A percentile compares a stretch with the other conserved stretches of the same genome.
phyloP scores from a whole-genome alignment of 1,140 invertebrate genomes.

The Triops cancriformis region DNA sequence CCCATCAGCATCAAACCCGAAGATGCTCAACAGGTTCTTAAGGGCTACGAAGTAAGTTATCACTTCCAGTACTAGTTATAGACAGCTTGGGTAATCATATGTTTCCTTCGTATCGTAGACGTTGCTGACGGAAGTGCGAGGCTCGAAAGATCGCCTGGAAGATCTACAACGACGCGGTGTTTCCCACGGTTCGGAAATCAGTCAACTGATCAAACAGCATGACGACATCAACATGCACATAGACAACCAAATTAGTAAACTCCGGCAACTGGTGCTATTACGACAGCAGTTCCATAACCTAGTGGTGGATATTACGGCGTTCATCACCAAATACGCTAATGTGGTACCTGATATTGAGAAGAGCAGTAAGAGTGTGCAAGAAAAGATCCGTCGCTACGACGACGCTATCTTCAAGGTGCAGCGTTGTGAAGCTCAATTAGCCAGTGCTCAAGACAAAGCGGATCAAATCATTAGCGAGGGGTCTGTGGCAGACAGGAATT shows the following conservation, averaged over 20 bases:
- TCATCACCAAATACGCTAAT: slow-evolving; percentile 77
- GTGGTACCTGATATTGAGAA: slow-evolving; percentile 76
- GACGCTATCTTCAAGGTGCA: slow-evolving; percentile 64
- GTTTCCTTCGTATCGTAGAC: slow-evolving; percentile 36
- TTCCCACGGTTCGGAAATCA: slow-evolving; percentile 62
- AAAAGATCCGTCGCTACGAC: slow-evolving; percentile 81
- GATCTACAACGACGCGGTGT: slow-evolving; percentile 54
- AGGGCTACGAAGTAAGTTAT: slow-evolving; percentile 54
- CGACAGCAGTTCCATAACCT: slow-evolving; percentile 79
- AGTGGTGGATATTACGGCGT: slow-evolving; percentile 74
- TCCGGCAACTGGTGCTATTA: slow-evolving; percentile 64
- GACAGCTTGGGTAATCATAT: neutral
- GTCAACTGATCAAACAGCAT: slow-evolving; percentile 66
- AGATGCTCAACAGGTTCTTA: slow-evolving; percentile 68
- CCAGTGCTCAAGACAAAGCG: slow-evolving; percentile 79
- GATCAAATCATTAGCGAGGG: slow-evolving; percentile 83
- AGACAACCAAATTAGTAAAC: slow-evolving; percentile 70
- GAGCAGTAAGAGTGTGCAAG: slow-evolving; percentile 63
- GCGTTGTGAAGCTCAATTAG: slow-evolving; percentile 76
- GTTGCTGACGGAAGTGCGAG: slow-evolving; percentile 67
- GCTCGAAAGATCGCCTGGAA: slow-evolving; percentile 66
- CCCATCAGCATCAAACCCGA: slow-evolving; percentile 75
- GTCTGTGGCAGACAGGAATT: slow-evolving; percentile 71
- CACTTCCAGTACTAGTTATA: neutral
- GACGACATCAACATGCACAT: slow-evolving; percentile 71